Percentiles rank a stretch among this genome's conserved stretches.
phyloP scores from a whole-genome alignment of 2,888 invertebrate genomes.

The Venustoraphidia nigricollis region DNA sequence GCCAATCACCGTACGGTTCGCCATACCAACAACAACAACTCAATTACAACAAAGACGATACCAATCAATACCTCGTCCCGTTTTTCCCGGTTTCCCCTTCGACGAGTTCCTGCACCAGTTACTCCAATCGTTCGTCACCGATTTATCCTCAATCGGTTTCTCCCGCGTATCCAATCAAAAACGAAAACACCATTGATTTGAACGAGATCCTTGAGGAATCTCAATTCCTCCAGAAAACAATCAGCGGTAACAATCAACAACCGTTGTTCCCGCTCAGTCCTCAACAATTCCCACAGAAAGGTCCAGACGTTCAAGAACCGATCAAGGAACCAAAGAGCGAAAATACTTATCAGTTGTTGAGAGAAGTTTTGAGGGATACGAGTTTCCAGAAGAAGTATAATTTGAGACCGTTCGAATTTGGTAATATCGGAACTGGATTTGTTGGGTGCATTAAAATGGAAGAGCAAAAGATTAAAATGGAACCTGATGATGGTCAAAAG shows the following conservation, averaged over 20 bases:
- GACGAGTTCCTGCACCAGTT: slow-evolving; percentile 37
- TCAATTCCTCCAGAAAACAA: slow-evolving; percentile 28
- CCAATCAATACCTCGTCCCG: slow-evolving; percentile 31
- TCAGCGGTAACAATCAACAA: too few species aligned
- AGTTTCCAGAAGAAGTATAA: slow-evolving; percentile 75
- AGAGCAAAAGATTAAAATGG: slow-evolving; percentile 25
- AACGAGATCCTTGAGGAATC: slow-evolving; percentile 42
- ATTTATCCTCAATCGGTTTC: slow-evolving; percentile 18
- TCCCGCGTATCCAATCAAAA: slow-evolving; percentile 24
- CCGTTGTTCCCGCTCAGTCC: not conserved
- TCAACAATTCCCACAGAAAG: slow-evolving; percentile 19
- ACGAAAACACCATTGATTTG: slow-evolving; percentile 46
- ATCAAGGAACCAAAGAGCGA: slow-evolving; percentile 18
- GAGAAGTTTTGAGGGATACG: slow-evolving; percentile 71
- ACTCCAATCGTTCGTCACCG: slow-evolving; percentile 38
- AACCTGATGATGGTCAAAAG: slow-evolving; percentile 22
- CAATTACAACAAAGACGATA: slow-evolving; percentile 33
- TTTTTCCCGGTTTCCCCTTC: slow-evolving; percentile 35
- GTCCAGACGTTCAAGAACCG: slow-evolving; percentile 20
- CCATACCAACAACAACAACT: slow-evolving; percentile 12
- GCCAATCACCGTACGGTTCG: slow-evolving; percentile 23
- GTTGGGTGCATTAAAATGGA: slow-evolving; percentile 47
- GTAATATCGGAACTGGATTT: slow-evolving; percentile 29
- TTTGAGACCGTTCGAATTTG: slow-evolving; percentile 59
- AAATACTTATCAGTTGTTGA: slow-evolving; percentile 57